These are phyloP conservation scores for Drosophila yooni DNA, from an alignment of 2,888 invertebrate genomes.

Conservation along the genomic window DNA sequence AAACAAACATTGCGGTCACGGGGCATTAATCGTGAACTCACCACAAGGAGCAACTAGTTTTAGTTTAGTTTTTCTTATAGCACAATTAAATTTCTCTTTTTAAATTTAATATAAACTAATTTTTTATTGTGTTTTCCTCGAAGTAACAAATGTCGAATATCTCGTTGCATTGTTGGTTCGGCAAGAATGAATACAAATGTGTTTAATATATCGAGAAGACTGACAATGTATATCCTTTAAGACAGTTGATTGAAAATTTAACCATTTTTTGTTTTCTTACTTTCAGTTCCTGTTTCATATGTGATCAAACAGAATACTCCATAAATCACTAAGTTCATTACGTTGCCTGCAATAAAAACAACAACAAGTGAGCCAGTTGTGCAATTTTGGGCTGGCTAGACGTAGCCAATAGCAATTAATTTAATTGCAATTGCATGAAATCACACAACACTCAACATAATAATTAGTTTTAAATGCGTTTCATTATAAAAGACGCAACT, in stretches of 20 bases:
- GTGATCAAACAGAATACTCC: neutral
- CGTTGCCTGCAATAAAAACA: slow-evolving; percentile 28
- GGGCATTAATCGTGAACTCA: neutral
- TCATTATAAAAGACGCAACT: slow-evolving; percentile 54
- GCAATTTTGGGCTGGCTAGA: slow-evolving; percentile 39
- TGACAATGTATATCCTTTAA: neutral
- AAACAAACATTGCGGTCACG: slow-evolving; percentile 39
- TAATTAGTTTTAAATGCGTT: slow-evolving; percentile 69
- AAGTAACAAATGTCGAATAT: neutral
- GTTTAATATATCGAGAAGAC: neutral
- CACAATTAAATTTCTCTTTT: neutral
- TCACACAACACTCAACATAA: slow-evolving; percentile 63
- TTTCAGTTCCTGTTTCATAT: neutral
- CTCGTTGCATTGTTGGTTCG: neutral
- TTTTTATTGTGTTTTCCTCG: neutral
- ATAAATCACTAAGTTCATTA: slow-evolving; percentile 17
- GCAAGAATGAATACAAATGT: neutral
- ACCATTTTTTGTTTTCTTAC: neutral
- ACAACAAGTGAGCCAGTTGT: slow-evolving; percentile 42
- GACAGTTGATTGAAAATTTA: neutral
- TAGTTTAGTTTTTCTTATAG: neutral
- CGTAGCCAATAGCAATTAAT: slow-evolving; percentile 63
- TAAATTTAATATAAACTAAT: neutral
- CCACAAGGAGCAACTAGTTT: neutral
- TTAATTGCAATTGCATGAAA: slow-evolving; percentile 68